Base-by-base conservation (phyloP, 2,797 vertebrate genomes). In the Enteromius afrohamiltoni region DNA sequence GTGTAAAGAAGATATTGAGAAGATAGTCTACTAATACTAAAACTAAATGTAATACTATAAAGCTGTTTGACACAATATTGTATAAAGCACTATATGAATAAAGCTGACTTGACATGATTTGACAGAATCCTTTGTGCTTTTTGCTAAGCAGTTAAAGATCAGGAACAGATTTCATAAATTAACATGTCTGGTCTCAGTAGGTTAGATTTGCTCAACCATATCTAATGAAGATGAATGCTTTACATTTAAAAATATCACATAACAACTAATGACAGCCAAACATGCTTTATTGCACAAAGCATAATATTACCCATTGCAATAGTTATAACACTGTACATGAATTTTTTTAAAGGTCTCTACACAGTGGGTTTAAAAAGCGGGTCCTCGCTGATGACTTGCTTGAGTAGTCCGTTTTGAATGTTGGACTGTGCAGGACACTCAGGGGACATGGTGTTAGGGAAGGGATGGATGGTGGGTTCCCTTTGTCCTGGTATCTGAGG, bases 381-480 rank as follows among this genome's bases (percentile, higher is more conserved):
- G 26, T 95, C 95, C 68, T 93, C 88, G 0, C 31, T 13, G 26
- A 95, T 90, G 60, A 92, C 1, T 31, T 87, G 8, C 1, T 85
- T 83, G 53, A 94, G 87, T 34, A 94, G 37, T 3, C 1, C 29
- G 0, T 0, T 0, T 0, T 1, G 1, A 0, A 53, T 73, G 16
- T 6, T 65, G 80, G 80, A 76, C 3, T 45, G 13, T 0, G 84
- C 42, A 0, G 85, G 1, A 60, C 95, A 95, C 64, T 92, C 40
- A 6, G 84, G 45, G 0, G 94, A 93, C 3, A 83, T 0, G 4
- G 86, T 7, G 14, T 69, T 45, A 42, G 94, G 93, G 88, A 90
- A 94, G 62, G 86, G 4, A 4, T n/a, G 0, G 67, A 94, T 87
- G 74, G 2, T n/a, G 13, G 93, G 92, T 19, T 94, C 91, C 7